A percentile compares a stretch with the other conserved stretches of the same genome.
phyloP scores from a whole-genome alignment of 2,888 invertebrate genomes.

The Amblyjoppa proteus region DNA sequence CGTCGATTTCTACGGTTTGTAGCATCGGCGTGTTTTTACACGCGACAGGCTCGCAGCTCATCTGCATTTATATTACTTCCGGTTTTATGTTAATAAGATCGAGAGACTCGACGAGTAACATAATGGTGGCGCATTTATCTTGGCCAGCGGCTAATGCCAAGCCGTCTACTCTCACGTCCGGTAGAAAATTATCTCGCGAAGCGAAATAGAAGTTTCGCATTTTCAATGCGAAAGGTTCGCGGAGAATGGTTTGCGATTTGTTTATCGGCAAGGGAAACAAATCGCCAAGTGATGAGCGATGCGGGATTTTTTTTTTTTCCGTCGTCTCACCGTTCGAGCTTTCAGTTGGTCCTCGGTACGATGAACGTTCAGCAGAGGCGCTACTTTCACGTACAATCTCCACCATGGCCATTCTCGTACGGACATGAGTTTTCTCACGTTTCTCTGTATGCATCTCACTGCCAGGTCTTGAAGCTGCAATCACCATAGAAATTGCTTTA shows the following conservation, averaged over 20 bases:
- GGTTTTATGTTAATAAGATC: slow-evolving; percentile 1
- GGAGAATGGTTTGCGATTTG: background rate
- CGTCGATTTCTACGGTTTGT: slow-evolving; percentile 18
- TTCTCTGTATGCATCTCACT: slow-evolving; percentile 96
- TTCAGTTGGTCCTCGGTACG: slow-evolving; percentile 96
- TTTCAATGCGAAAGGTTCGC: background rate
- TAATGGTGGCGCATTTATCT: slow-evolving; percentile 16
- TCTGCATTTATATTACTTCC: slow-evolving; percentile 28
- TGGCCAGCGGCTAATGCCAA: slow-evolving; percentile 9
- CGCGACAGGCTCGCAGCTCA: background rate
- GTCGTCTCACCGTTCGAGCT: slow-evolving; percentile 90
- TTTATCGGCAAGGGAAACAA: background rate
- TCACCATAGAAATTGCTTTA: slow-evolving; percentile 39
- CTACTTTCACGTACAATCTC: slow-evolving; percentile 96
- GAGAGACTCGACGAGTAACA: slow-evolving; percentile 16
- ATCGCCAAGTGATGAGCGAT: background rate
- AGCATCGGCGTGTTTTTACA: background rate
- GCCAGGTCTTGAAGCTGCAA: slow-evolving; percentile 91
- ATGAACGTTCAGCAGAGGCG: slow-evolving; percentile 96
- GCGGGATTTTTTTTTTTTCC: background rate
- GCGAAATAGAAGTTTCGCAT: background rate
- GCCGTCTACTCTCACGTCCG: slow-evolving; percentile 25
- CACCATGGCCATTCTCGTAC: slow-evolving; percentile 99
- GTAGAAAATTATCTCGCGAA: slow-evolving; percentile 17
- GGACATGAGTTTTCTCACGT: slow-evolving; percentile 96